Base-by-base conservation (phyloP, 2,113 vertebrate species). In the Myotis yumanensis region DNA sequence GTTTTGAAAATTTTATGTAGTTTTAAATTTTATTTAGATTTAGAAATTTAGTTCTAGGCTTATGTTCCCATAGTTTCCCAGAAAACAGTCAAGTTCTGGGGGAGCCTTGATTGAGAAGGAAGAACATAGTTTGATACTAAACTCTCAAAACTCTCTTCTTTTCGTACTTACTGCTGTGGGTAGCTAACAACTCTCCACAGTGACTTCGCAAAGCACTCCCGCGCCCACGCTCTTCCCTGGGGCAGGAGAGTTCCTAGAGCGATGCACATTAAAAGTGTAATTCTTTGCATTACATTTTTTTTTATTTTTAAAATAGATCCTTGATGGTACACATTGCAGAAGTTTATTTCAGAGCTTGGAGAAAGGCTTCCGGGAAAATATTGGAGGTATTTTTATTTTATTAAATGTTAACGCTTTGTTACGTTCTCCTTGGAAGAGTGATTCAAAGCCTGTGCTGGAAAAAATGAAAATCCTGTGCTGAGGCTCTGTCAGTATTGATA, bases 321-420 rank as follows among this genome's bases (percentile, higher is more conserved):
- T 91, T 98, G 80, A 96, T 98, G 57, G 94, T 96, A 20, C 96
- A 98, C 59, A 75, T 99, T 86, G 97, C 98, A 35, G 99, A 99
- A 97, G 95, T 99, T 97, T 99, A 99, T 97, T 99, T 99, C 98
- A 98, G 99, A 97, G 99, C 99, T 30, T 99, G 99, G 99, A 99
- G 99, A 96, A 99, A 99, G 91, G 98, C 99, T 5, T 98, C 98
- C 32, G 99, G 98, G 64, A 98, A 98, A 69, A 98, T 98, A 90
- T 66, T 98, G 96, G 98, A 99, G 98, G 99, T 99, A 98, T 95
- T 1, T 82, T 86, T 73, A 89, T 89, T 90, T 97, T 71, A 64
- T 89, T 72, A 89, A 81, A 69, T 59, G 22, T n/a, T 69, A 68
- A n/a, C 20, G 30, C 28, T 85, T 73, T 68, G 28, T 25, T 73